Evolutionary conservation across 2,113 vertebrate genomes (phyloP), one percentile per base, ranked within the genome.

Genomic region (Gadus chalcogrammus): DNA sequence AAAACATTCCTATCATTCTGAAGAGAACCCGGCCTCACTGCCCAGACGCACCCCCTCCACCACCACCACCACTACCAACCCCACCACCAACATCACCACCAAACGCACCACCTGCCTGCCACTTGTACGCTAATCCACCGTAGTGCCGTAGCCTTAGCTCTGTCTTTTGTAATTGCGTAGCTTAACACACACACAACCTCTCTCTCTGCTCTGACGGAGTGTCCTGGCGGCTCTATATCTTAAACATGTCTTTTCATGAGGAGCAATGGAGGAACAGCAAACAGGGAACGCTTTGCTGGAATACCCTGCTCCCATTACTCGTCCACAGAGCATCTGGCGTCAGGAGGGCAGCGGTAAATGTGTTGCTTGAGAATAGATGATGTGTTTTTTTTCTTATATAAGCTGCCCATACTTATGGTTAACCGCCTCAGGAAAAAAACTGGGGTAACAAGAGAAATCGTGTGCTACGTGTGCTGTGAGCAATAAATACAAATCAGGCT

Each of bases 321-420:
- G 82, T 82, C 83, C 75, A 64, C 76, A 20, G 84, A 75, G 73
- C 72, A 69, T 79, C 65, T 12, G 42, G 15, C 75, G 81, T 81
- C 65, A 82, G 74, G 70, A 79, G 64, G 61, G 73, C 68, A 64
- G 75, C 65, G 64, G 64, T 72, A 72, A 75, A 76, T 66, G 74
- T 68, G 77, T 77, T 53, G 68, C 72, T 88, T 86, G 84, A 88
- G 84, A 74, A 86, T 80, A 77, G 74, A 81, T 85, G 35, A 76
- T 75, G 82, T 85, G 79, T 73, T 68, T 58, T 68, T 77, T 77
- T 48, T 48, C 65, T 75, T 48, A 77, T 69, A 78, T 81, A 73
- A 68, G 70, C 69, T 79, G 73, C 72, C 76, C 72, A 69, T 73
- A 74, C 79, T 77, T 71, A 73, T 68, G 73, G 77, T 83, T 80